These are phyloP conservation scores for Choloepus hoffmanni DNA, from an alignment of 2,113 vertebrate species.

Conservation along the genomic window DNA sequence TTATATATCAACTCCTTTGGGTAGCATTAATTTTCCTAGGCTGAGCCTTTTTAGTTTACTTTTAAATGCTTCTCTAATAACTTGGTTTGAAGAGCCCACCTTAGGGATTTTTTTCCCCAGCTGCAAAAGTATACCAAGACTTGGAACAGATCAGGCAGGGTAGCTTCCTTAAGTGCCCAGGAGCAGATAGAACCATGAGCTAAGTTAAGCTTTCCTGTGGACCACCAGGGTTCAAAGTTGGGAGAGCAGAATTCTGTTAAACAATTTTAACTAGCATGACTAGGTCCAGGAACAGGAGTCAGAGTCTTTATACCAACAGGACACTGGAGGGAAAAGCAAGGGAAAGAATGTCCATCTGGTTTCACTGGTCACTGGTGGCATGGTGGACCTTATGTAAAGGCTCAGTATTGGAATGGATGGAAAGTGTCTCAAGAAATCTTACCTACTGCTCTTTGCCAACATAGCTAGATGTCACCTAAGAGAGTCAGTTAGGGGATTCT, in stretches of 20 bases:
- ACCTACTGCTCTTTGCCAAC: not conserved
- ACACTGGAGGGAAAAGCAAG: not conserved
- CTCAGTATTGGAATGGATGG: not conserved
- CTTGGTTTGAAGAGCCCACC: slow-evolving; percentile 25
- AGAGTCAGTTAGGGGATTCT: not conserved
- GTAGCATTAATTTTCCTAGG: not conserved
- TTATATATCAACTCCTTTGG: slow-evolving; percentile 27
- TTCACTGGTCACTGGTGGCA: not conserved
- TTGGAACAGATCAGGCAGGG: not conserved
- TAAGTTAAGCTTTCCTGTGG: not conserved
- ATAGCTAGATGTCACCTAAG: not conserved
- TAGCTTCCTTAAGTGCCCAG: not conserved
- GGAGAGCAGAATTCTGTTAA: not conserved
- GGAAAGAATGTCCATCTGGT: not conserved
- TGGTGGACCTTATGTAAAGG: not conserved
- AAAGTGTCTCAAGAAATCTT: not conserved
- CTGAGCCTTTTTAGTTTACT: slow-evolving; percentile 20
- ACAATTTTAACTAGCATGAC: slow-evolving; percentile 16
- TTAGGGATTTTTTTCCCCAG: not conserved
- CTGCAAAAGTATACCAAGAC: not conserved
- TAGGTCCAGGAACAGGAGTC: not conserved
- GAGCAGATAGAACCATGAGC: not conserved
- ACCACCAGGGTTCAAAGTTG: not conserved
- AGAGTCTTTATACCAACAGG: not conserved
- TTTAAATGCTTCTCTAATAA: slow-evolving; percentile 51